A percentile compares a stretch with the other conserved stretches of the same genome.
Evolutionary conservation across 1,140 invertebrate species (phyloP).

Genomic region (silkworm (Bombyx mori)): ASM3026992v2 NC_085107.1:14067001-14067500

Average conservation of each 20-base stretch:
- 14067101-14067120: constrained; percentile 83
- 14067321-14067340: constrained; percentile 89
- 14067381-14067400: constrained; percentile 87
- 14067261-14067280: constrained; percentile 72
- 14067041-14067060: constrained; percentile 82
- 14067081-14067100: constrained; percentile 81
- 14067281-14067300: constrained; percentile 82
- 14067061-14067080: constrained; percentile 81
- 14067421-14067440: constrained; percentile 88
- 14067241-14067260: constrained; percentile 64
- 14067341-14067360: constrained; percentile 92
- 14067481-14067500: constrained; percentile 90
- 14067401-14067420: constrained; percentile 87
- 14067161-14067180: constrained; percentile 81
- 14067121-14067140: constrained; percentile 87
- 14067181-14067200: constrained; percentile 85
- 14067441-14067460: constrained; percentile 90
- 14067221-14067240: constrained; percentile 61
- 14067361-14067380: constrained; percentile 88
- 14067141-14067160: constrained; percentile 85
- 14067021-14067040: constrained; percentile 84
- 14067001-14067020: constrained; percentile 85
- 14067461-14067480: constrained; percentile 83
- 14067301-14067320: constrained; percentile 84
- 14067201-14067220: constrained; percentile 73